Conservation (phyloP, 2,888 invertebrate genomes). For the Pristionchus exspectatus region DNA sequence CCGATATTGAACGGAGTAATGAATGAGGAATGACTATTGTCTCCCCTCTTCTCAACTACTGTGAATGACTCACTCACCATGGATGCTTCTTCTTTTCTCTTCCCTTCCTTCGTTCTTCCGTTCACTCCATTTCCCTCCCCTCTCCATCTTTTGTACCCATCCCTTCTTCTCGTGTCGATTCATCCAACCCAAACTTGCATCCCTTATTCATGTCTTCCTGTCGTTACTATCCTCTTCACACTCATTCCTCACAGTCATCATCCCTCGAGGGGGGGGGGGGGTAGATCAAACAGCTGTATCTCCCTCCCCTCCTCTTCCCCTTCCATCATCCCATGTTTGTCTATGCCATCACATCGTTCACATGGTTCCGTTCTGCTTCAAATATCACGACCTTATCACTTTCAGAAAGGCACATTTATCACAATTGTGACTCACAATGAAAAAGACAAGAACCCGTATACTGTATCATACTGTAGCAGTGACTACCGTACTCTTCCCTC, state of each 20-base stretch:
- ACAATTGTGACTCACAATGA: constrained; percentile 18
- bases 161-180: neutral
- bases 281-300: constrained; percentile 24
- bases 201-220: constrained; percentile 22
- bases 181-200: constrained; percentile 20
- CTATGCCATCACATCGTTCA: constrained; percentile 2
- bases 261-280: neutral
- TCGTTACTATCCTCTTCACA: neutral
- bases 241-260: neutral
- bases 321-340: neutral
- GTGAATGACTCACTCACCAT: constrained; percentile 22
- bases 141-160: constrained; percentile 27
- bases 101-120: neutral
- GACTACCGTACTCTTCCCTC: constrained; percentile 27
- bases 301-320: neutral
- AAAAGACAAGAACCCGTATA: constrained; percentile 5
- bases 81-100: neutral
- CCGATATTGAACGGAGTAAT: neutral
- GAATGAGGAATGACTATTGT: neutral
- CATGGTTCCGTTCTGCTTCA: constrained; percentile 12
- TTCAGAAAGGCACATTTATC: constrained; percentile 48
- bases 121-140: constrained; percentile 25
- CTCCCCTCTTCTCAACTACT: neutral
- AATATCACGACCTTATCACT: constrained; percentile 40
- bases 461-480: neutral